These are phyloP conservation scores for Eulemur mongoz DNA, from an alignment of 2,797 vertebrate species.

Conservation along the genomic window DNA sequence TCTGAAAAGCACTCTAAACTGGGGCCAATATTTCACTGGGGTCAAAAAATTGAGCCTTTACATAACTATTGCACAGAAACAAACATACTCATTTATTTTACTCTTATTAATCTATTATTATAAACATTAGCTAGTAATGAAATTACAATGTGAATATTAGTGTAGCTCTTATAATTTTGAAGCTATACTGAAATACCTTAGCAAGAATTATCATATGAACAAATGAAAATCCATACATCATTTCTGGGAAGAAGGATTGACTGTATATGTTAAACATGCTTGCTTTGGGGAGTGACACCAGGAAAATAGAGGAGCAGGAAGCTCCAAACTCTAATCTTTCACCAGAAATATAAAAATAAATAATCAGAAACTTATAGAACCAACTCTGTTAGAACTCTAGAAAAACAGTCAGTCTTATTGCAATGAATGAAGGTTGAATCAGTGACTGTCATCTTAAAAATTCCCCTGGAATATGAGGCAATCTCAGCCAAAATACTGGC, in stretches of 20 bases:
- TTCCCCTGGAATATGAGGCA: background rate
- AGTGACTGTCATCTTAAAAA: background rate
- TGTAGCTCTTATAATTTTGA: background rate
- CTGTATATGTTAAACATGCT: background rate
- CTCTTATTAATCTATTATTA: background rate
- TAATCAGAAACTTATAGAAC: background rate
- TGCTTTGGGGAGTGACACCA: background rate
- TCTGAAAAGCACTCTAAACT: background rate
- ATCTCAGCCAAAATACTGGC: background rate
- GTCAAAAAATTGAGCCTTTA: background rate
- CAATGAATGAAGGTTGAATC: background rate
- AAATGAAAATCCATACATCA: background rate
- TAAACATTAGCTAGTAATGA: background rate
- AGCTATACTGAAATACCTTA: background rate
- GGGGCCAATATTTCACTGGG: background rate
- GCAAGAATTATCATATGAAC: background rate
- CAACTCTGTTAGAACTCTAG: background rate
- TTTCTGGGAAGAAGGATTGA: background rate
- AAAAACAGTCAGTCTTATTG: background rate
- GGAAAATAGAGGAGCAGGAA: background rate
- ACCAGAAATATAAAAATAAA: background rate
- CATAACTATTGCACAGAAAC: background rate
- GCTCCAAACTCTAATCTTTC: background rate
- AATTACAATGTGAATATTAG: background rate
- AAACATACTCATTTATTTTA: background rate